Percentiles rank a stretch among this genome's conserved stretches.
phyloP scores from a whole-genome alignment of 2,888 invertebrate species.

The Epistrophella euchroma region DNA sequence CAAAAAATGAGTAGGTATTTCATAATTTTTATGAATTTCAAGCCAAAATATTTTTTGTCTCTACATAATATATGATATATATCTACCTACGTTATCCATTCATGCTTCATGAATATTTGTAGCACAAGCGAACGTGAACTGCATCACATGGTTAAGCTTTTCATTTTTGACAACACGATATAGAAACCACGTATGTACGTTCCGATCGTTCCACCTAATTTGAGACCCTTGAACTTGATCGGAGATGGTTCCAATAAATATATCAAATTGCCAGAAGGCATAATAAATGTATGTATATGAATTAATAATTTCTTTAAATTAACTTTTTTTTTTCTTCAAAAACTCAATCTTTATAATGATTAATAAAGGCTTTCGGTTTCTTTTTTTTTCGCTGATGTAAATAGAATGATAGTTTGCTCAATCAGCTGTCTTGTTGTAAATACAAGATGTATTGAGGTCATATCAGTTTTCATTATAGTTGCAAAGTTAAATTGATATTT shows the following conservation, averaged over 20 bases:
- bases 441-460: slow-evolving; percentile 26
- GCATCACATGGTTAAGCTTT: slow-evolving; percentile 11
- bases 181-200: slow-evolving; percentile 45
- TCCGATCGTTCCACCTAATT: slow-evolving; percentile 30
- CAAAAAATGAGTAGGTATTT: background rate
- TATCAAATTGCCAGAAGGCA: slow-evolving; percentile 29
- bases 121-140: slow-evolving; percentile 20
- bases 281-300: background rate
- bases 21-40: background rate
- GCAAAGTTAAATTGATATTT: slow-evolving; percentile 9
- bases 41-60: background rate
- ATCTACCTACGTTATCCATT: background rate
- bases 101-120: slow-evolving; percentile 10
- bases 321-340: background rate
- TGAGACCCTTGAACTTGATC: slow-evolving; percentile 41
- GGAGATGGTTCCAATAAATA: slow-evolving; percentile 25
- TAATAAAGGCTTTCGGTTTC: slow-evolving; percentile 20
- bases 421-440: slow-evolving; percentile 33
- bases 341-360: slow-evolving; percentile 26
- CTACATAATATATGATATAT: background rate
- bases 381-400: slow-evolving; percentile 14
- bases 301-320: background rate
- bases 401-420: slow-evolving; percentile 22
- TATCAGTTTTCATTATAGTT: slow-evolving; percentile 35
- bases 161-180: slow-evolving; percentile 16